Base-by-base conservation (phyloP, 64 coral and sea anemone genomes). In the Acropora tenuis region DNA sequence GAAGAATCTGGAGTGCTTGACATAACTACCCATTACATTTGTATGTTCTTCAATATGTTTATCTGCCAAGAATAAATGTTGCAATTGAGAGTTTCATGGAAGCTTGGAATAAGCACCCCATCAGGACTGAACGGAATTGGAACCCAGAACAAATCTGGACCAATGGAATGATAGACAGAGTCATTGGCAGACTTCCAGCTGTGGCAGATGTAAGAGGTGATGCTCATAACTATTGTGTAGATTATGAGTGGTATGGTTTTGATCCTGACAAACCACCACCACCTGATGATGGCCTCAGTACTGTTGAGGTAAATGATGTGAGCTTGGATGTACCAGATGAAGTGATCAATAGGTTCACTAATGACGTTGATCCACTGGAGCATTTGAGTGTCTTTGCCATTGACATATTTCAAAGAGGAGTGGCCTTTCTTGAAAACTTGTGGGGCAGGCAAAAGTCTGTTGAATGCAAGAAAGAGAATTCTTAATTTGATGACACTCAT, bases 1-100 rank as follows among this genome's bases (percentile, higher is more conserved):
- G 91, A 93, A 80, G 74, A 89, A 41, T 41, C 75, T 71, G 91
- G 91, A 0, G 53, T 93, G 2, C 8, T 93, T 8, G 59, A 87
- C 8, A 2, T 48, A 2, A 47, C 58, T 44, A 87, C 73, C 73
- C 63, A 3, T 15, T 77, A 0, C 82, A 92, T 58, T 13, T 86
- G 73, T 92, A 86, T 67, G 13, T 8, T 73, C 78, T 81, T 59
- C 89, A 90, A 4, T 80, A 19, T 42, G 40, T 82, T 2, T 94
- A 69, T 49, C 49, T 61, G 2, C 77, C 84, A 5, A 82, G 86
- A 65, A 94, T 89, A 15, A 94, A 82, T 41, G 82, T 11, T 43
- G 55, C 47, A 17, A 1, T 88, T 5, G 66, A 77, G 47, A 73
- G 40, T 43, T 79, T 80, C 19, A n/a, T 45, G 17, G 18, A 76